A percentile compares a stretch with the other conserved stretches of the same genome.
Conservation (phyloP, 2,797 vertebrate species). For the Hypotaenidia okinawae region DNA sequence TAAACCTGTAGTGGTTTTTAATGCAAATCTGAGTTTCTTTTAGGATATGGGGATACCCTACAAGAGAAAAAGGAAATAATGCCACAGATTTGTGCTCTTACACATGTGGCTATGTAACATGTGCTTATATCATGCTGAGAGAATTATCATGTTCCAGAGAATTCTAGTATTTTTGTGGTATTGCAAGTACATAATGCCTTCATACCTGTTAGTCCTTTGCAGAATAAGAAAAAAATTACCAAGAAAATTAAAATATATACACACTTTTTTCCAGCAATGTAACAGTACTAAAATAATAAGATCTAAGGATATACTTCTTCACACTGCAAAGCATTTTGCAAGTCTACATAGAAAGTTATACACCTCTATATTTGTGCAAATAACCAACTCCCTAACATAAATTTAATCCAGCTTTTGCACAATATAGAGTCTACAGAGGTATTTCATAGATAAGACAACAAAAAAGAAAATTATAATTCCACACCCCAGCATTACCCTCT, state of each 20-base stretch:
- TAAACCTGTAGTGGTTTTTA: not conserved
- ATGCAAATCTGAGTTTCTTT: not conserved
- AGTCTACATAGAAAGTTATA: not conserved
- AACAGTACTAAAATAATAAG: not conserved
- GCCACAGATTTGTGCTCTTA: not conserved
- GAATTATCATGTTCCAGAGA: not conserved
- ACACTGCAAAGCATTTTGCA: not conserved
- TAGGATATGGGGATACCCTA: not conserved
- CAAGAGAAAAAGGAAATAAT: not conserved
- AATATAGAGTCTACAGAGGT: not conserved
- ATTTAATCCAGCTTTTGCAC: not conserved
- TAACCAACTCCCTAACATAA: not conserved
- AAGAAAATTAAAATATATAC: not conserved
- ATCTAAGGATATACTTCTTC: not conserved
- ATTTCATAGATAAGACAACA: not conserved
- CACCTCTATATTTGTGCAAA: not conserved
- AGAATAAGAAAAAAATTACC: not conserved
- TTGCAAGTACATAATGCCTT: not conserved
- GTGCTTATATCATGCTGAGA: not conserved
- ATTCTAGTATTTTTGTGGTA: not conserved
- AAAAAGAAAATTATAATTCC: not conserved
- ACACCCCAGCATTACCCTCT: not conserved
- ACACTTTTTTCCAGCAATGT: not conserved
- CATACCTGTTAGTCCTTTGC: not conserved
- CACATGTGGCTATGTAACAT: fast-evolving